A percentile compares a stretch with the other conserved stretches of the same genome.
Evolutionary conservation across 2,113 vertebrate species (phyloP).

Genomic region (Chroicocephalus ridibundus): DNA sequence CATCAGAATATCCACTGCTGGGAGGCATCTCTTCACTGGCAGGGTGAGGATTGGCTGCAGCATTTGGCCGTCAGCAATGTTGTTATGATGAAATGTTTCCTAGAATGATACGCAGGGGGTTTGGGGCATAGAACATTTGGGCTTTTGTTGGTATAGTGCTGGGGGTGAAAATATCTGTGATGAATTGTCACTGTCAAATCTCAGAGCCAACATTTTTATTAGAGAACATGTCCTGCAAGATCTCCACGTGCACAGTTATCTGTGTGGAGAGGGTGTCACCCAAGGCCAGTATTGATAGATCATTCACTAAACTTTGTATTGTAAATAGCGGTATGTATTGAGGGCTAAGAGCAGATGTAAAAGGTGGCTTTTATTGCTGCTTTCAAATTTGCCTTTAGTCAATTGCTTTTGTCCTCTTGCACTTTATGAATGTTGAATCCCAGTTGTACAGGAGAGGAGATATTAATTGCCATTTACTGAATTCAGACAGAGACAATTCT

Average conservation of each 20-base stretch:
- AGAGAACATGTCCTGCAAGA: background rate
- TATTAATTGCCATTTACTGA: background rate
- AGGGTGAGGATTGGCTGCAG: background rate
- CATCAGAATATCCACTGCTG: background rate
- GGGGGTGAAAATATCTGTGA: background rate
- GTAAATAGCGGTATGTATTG: background rate
- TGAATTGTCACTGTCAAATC: background rate
- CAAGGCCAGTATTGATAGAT: background rate
- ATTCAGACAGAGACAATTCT: background rate
- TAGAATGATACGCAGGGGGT: background rate
- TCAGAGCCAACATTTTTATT: background rate
- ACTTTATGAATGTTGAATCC: background rate
- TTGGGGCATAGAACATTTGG: background rate
- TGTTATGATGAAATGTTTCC: constrained; percentile 7
- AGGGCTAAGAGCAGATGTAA: background rate
- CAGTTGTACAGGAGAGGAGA: background rate
- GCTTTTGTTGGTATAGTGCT: background rate
- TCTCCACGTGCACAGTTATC: background rate
- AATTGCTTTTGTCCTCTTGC: background rate
- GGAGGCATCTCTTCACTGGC: background rate
- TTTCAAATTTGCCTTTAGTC: background rate
- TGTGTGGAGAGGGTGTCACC: background rate
- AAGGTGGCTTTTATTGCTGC: background rate
- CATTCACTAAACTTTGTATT: background rate
- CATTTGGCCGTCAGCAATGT: background rate